Evolutionary conservation across 2,888 invertebrate genomes (phyloP), one percentile per base, ranked within the genome.

Genomic region (Idaea biselata): DNA sequence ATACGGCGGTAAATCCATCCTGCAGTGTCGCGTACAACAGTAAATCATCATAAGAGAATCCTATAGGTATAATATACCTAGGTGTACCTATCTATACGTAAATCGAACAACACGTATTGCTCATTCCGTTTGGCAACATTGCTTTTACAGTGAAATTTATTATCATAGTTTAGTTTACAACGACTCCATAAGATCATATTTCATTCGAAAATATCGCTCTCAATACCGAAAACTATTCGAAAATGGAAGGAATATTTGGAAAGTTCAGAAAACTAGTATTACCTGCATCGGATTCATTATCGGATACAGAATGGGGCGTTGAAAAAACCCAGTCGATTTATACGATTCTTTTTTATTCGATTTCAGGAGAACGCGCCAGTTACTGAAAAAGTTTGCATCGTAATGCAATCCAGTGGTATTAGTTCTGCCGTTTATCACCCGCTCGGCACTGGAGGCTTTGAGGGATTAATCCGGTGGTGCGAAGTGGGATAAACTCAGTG

Each of bases 11-110:
- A 92, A 92, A 92, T 92, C 91, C 91, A 90, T 92, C 91, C 86
- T 82, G 73, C 83, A 81, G 81, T 88, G 91, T 89, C 88, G 88
- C 86, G 86, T 76, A 80, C 86, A 77, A 74, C 78, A 86, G 87
- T 92, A 92, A 91, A 92, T 92, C 91, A 91, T 91, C 91, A 91
- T 92, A 91, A 91, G 91, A 89, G 91, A 91, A 91, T 89, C 81
- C 77, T 79, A 79, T 79, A 81, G 78, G 77, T 53, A 55, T 64
- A 60, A 60, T 60, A 58, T 33, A 59, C 53, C 59, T 8, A 16
- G 11, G 18, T n/a, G n/a, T n/a, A n/a, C n/a, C 25, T 16, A 55
- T 6, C 8, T 76, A 74, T 74, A 73, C 75, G 74, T 80, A 79
- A 73, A 44, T 44, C 44, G 44, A 44, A 80, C 79, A 78, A 80